These are phyloP conservation scores for Sisor rabdophorus DNA, from an alignment of 2,113 vertebrate species.

Conservation along the genomic window DNA sequence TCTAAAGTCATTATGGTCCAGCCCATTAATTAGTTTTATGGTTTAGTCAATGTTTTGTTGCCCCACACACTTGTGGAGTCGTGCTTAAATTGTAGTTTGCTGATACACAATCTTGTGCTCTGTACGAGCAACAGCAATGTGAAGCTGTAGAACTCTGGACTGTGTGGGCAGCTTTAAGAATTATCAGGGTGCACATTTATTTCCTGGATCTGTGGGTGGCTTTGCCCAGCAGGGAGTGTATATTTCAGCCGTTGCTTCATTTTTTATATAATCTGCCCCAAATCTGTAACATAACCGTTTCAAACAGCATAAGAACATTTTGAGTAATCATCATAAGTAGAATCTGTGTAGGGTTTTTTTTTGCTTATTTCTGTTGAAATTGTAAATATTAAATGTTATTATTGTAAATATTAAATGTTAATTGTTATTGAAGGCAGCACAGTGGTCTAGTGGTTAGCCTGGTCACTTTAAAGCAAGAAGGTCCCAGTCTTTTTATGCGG, in stretches of 20 bases:
- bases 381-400: neutral
- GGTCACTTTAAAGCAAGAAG: too few relatives aligned
- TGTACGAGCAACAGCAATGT: neutral
- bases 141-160: conserved; percentile 22
- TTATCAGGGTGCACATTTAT: conserved; percentile 31
- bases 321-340: neutral
- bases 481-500: too few relatives aligned
- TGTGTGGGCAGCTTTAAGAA: conserved; percentile 39
- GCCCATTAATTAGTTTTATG: neutral
- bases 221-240: conserved; percentile 32
- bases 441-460: too few relatives aligned
- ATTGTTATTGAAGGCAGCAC: too few relatives aligned
- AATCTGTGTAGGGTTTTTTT: too few relatives aligned
- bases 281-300: neutral
- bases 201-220: conserved; percentile 33
- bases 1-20: neutral
- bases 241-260: conserved; percentile 35
- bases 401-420: neutral
- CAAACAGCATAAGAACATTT: neutral
- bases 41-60: neutral
- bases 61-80: neutral
- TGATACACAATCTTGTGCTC: neutral
- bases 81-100: neutral
- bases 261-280: conserved; percentile 14
- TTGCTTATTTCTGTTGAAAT: neutral